Evolutionary conservation across 2,113 vertebrate species (phyloP).

Genomic region (Rhadina sibilatrix): DNA sequence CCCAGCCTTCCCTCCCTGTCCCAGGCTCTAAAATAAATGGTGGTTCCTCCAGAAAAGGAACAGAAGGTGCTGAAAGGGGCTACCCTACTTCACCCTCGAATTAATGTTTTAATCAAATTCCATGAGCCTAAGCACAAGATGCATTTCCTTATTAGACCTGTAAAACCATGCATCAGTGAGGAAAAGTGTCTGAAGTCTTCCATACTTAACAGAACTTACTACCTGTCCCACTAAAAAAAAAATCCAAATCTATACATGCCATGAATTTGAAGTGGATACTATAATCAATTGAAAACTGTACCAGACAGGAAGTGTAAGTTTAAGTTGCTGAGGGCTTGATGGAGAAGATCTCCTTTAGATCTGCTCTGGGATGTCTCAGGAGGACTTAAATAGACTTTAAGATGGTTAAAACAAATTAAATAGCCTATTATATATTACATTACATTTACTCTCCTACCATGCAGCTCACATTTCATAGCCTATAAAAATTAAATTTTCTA

Average conservation of each 20-base stretch:
- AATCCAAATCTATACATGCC: not conserved
- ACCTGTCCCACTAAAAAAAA: not conserved
- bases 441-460: conserved; percentile 28
- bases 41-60: not conserved
- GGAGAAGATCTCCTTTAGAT: conserved; percentile 21
- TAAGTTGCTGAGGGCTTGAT: not conserved
- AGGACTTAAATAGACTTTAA: conserved; percentile 46
- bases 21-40: not conserved
- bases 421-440: not conserved
- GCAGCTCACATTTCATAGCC: not conserved
- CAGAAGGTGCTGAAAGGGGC: not conserved
- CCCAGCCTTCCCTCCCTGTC: not conserved
- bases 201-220: not conserved
- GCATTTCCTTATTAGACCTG: not conserved
- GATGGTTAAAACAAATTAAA: conserved; percentile 51
- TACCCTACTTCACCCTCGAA: not conserved
- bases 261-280: not conserved
- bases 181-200: not conserved
- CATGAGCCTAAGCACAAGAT: not conserved
- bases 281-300: not conserved
- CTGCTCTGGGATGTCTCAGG: not conserved
- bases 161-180: not conserved
- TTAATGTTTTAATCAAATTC: not conserved
- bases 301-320: not conserved
- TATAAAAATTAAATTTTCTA: conserved; percentile 52